A percentile compares a stretch with the other conserved stretches of the same genome.
phyloP scores from a whole-genome alignment of 64 coral and sea anemone genomes.

The Pocillopora verrucosa region DNA sequence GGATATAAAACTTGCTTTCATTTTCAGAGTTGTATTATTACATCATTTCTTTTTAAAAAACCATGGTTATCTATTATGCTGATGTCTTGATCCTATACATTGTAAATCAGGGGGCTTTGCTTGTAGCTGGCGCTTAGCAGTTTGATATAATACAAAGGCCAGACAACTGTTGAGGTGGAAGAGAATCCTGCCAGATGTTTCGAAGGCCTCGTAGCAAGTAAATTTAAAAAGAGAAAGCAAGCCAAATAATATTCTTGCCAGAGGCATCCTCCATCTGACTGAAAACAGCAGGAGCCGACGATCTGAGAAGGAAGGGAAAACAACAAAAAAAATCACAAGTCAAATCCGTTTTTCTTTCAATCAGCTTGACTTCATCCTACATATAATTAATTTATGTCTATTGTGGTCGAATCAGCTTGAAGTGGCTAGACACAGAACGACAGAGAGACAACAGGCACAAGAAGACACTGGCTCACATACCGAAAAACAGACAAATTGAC shows the following conservation, averaged over 20 bases:
- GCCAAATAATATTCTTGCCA: slow-evolving; percentile 44
- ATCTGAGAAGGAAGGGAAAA: slow-evolving; percentile 29
- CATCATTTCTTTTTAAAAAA: not conserved
- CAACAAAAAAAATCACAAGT: not conserved
- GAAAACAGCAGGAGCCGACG: slow-evolving; percentile 77
- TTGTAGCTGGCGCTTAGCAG: slow-evolving; percentile 69
- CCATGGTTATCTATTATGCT: not conserved
- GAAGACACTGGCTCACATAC: no score
- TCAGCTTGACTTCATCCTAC: no score
- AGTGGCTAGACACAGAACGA: no score
- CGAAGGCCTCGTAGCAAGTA: slow-evolving; percentile 67
- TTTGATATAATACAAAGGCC: slow-evolving; percentile 65
- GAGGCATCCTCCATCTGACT: slow-evolving; percentile 61
- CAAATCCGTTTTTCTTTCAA: no score
- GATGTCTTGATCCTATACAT: slow-evolving; percentile 52
- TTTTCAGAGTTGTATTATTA: not conserved
- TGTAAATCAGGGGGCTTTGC: slow-evolving; percentile 86
- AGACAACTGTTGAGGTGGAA: slow-evolving; percentile 60
- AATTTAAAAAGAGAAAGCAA: slow-evolving; percentile 52
- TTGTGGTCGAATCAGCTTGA: no score
- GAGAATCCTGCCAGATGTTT: slow-evolving; percentile 79
- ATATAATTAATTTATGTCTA: no score
- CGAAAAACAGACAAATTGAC: not conserved
- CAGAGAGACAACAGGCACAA: no score
- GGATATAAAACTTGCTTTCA: no score